Percentiles rank a stretch among this genome's conserved stretches.
These are phyloP conservation scores for Acronicta leporina DNA, from an alignment of 2,888 invertebrate species.

Conservation along the genomic window DNA sequence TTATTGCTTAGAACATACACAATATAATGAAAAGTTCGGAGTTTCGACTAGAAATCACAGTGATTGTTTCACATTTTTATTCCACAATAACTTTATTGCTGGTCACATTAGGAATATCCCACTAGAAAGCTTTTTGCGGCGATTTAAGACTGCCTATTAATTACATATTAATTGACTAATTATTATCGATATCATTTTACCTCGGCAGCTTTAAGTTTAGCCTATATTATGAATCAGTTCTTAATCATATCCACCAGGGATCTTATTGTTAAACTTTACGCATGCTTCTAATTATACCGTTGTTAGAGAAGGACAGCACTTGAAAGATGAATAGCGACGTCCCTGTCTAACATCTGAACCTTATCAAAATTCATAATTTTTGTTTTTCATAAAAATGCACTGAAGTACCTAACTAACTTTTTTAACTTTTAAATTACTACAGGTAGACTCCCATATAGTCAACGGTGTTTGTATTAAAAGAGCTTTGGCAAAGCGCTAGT, in stretches of 20 bases:
- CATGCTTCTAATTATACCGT: neutral
- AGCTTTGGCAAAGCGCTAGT: too few relatives aligned
- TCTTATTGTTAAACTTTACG: neutral
- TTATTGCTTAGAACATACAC: slow-evolving; percentile 72
- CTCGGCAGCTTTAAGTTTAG: slow-evolving; percentile 3
- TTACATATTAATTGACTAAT: neutral
- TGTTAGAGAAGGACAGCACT: neutral
- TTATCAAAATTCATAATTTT: slow-evolving; percentile 3
- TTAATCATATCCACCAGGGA: slow-evolving; percentile 21
- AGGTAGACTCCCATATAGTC: too few relatives aligned
- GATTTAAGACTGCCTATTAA: neutral
- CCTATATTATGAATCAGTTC: slow-evolving; percentile 35
- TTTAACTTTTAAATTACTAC: too few relatives aligned
- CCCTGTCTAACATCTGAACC: slow-evolving; percentile 1
- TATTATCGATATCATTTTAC: neutral
- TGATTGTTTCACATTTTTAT: slow-evolving; percentile 64
- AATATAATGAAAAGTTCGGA: slow-evolving; percentile 70
- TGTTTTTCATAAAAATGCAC: slow-evolving; percentile 12
- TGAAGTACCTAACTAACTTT: neutral
- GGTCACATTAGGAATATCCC: slow-evolving; percentile 19
- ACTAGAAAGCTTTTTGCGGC: neutral
- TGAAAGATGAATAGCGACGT: neutral
- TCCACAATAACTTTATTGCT: slow-evolving; percentile 29
- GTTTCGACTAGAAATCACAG: slow-evolving; percentile 85
- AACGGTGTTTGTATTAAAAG: too few relatives aligned